Base-by-base conservation (phyloP, 2,113 vertebrate genomes). In the Plecturocebus donacophilus region DNA sequence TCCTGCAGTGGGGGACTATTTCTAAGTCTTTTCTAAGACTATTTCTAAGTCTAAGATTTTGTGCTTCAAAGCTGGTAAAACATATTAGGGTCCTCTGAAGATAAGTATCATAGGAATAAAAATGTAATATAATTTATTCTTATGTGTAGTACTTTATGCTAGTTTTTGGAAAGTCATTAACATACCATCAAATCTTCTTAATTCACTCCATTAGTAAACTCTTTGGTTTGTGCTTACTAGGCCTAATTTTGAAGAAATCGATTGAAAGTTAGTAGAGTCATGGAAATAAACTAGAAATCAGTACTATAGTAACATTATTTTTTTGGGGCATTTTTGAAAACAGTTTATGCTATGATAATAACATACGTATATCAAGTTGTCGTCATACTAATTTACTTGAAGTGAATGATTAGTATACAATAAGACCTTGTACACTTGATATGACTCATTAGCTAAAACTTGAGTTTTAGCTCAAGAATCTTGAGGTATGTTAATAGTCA, bases 281-380 rank as follows among this genome's bases (percentile, higher is more conserved):
- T 92, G 77, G 38, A 95, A n/a, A 88, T 85, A 93, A 94, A 71
- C 71, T 81, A 84, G 75, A 95, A 92, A 66, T 47, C 81, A 96
- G 38, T 61, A 92, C 96, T 96, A 80, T 56, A 77, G 42, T 97
- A 91, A 92, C 20, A 84, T 80, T 87, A 54, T 97, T 96, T 97
- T 86, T 8, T 27, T 42, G 90, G 54, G 71, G 68, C 68, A 96
- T 86, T 97, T 45, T 88, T 95, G 77, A 91, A 97, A 95, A 92
- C n/a, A 71, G 16, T 87, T 95, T 96, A 84, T 95, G 20, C 9
- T 92, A 11, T 91, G 92, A 68, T 77, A 90, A 64, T 75, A 84
- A 79, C 6, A 47, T 71, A 42, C 58, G 52, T 58, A 45, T 81
- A 70, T 87, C 40, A 91, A 84, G 21, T 86, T 93, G 40, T 90